Conservation (phyloP, 2,888 invertebrate genomes). For the Caenorhabditis parvicauda region DNA sequence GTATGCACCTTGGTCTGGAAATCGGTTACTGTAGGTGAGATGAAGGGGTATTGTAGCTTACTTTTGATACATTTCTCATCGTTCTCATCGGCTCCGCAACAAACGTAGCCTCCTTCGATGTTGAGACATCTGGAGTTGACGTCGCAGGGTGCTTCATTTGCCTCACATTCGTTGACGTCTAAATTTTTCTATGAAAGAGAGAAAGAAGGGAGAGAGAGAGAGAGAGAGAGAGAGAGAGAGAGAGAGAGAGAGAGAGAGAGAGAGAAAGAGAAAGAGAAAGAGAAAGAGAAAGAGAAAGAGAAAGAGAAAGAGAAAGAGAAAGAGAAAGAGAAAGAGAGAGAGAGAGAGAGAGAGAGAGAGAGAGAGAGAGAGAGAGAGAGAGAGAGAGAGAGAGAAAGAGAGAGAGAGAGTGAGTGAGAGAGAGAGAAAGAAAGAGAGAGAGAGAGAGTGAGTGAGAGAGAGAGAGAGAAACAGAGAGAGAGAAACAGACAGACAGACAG, state of each 20-base stretch:
- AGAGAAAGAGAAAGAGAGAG: too few species aligned
- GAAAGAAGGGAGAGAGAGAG: neutral
- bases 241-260: neutral
- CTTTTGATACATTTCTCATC: conserved; percentile 53
- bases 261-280: too few species aligned
- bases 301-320: too few species aligned
- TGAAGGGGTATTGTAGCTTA: conserved; percentile 4
- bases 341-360: too few species aligned
- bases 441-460: too few species aligned
- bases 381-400: too few species aligned
- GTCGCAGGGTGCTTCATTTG: conserved; percentile 44
- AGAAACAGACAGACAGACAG: too few species aligned
- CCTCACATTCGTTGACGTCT: conserved; percentile 61
- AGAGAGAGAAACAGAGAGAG: too few species aligned
- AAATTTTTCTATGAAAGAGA: neutral
- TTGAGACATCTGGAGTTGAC: conserved; percentile 52
- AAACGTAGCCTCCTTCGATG: conserved; percentile 60
- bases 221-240: neutral
- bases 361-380: too few species aligned
- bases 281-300: too few species aligned
- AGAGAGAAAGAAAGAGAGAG: too few species aligned
- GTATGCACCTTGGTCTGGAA: conserved; percentile 53
- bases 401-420: too few species aligned
- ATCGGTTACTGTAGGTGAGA: neutral
- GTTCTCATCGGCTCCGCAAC: conserved; percentile 61